These are phyloP conservation scores for Galaxias olidus DNA, from an alignment of 2,797 vertebrate species.

Conservation along the genomic window DNA sequence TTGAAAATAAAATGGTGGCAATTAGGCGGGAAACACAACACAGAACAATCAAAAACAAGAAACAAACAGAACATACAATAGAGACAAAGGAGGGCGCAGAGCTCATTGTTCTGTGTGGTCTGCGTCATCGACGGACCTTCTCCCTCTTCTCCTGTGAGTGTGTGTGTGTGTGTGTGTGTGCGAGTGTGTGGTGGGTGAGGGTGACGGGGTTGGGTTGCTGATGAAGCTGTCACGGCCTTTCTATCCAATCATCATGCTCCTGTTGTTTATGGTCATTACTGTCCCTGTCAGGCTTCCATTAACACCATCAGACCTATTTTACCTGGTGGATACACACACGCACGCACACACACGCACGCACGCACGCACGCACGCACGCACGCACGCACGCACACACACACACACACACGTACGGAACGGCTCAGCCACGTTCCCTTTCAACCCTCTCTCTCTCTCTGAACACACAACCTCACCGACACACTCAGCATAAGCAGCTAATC, in stretches of 20 bases:
- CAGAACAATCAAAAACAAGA: too few species aligned
- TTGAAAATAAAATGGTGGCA: too few species aligned
- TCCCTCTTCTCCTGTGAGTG: constrained; percentile 1
- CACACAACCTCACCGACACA: constrained; percentile 17
- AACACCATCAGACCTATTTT: constrained; percentile 45
- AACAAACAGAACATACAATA: not conserved
- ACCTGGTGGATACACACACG: constrained; percentile 17
- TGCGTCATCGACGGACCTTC: constrained; percentile 16
- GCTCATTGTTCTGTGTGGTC: constrained; percentile 6
- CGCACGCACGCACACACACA: constrained; percentile 23
- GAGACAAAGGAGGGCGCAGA: not conserved
- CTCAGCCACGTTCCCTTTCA: constrained; percentile 7
- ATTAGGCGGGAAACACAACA: too few species aligned
- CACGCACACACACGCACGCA: constrained; percentile 22
- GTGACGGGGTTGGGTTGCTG: not conserved
- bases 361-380: constrained; percentile 9
- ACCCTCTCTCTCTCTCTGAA: not conserved
- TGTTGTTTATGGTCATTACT: constrained; percentile 58
- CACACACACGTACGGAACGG: not conserved
- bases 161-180: constrained; percentile 15
- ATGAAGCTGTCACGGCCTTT: constrained; percentile 54
- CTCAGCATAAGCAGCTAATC: constrained; percentile 4
- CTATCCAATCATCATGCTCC: constrained; percentile 44
- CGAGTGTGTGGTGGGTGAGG: constrained; percentile 17
- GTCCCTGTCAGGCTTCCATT: constrained; percentile 45